These are phyloP conservation scores for Lanius ludovicianus DNA, from an alignment of 2,113 vertebrate species.

Conservation along the genomic window DNA sequence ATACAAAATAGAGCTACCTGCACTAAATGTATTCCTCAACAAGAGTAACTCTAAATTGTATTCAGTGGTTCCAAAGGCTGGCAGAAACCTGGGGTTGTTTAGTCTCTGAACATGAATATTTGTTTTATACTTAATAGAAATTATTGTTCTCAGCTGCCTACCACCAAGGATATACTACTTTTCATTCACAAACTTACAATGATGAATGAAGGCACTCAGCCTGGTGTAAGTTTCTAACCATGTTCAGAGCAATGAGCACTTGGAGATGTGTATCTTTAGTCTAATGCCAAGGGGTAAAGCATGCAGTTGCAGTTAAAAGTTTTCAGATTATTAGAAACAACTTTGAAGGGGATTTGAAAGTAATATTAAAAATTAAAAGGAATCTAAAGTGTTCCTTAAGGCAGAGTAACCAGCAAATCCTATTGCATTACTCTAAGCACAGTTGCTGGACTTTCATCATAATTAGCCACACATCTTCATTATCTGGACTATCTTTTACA, in stretches of 20 bases:
- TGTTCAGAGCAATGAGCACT: background rate
- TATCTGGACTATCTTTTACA: background rate
- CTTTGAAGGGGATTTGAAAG: conserved; percentile 47
- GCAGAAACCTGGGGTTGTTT: background rate
- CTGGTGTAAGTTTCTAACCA: background rate
- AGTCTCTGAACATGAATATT: background rate
- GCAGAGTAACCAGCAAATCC: conserved; percentile 26
- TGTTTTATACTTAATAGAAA: background rate
- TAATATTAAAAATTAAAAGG: conserved; percentile 55
- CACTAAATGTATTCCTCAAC: background rate
- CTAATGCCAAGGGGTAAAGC: background rate
- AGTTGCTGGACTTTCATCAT: background rate
- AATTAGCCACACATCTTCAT: conserved; percentile 35
- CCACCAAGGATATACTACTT: background rate
- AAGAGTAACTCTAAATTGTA: background rate
- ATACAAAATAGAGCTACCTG: background rate
- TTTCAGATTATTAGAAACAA: conserved; percentile 26
- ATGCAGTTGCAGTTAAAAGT: background rate
- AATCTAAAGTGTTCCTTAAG: conserved; percentile 24
- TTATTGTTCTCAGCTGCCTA: background rate
- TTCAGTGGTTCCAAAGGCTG: background rate
- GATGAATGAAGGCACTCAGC: background rate
- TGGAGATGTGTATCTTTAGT: background rate
- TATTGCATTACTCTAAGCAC: background rate
- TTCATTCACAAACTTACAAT: background rate